Evolutionary conservation across 2,797 vertebrate species (phyloP), one percentile per base, ranked within the genome.

Genomic region (Miichthys miiuy): DNA sequence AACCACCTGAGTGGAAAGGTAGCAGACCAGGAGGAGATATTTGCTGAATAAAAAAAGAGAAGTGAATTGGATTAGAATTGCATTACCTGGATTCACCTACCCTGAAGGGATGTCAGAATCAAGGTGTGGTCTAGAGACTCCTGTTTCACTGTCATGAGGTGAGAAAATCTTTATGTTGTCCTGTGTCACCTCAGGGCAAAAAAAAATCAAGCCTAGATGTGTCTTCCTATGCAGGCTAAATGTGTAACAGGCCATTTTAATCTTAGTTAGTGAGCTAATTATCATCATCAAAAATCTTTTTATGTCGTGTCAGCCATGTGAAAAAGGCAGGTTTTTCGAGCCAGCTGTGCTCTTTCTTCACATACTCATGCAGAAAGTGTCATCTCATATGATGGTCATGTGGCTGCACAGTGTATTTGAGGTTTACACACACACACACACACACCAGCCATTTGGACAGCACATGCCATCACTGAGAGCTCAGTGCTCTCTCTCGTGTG

Each of bases 41-140:
- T 9, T 38, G 34, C 34, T 38, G 34, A 38, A 38, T 9, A 38
- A 38, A 38, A 38, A 38, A 38, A 38, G 8, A 8, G 0, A 38
- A 38, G 34, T 38, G 34, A 38, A 38, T 34, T 34, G 8, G 34
- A 34, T 34, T 34, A 34, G 34, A 34, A 34, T 38, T 38, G 34
- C 34, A 9, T 38, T 9, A 38, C 34, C 34, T 38, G 0, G 34
- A 38, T 38, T 38, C 34, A 38, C 34, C 34, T 38, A 38, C 2
- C 34, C 34, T 38, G 34, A 38, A 38, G 34, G 34, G 34, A 9
- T 8, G 9, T 38, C 8, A 41, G 71, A 61, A 75, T 75, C 50
- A 55, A 83, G 88, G 88, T 85, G 77, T 75, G 85, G 84, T 79
- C 76, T 18, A n/a, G 52, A 70, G 63, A 42, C 61, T 82, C 67